Evolutionary conservation across 1,140 invertebrate species (phyloP).

Genomic region (Drosophila navojoa): DNA sequence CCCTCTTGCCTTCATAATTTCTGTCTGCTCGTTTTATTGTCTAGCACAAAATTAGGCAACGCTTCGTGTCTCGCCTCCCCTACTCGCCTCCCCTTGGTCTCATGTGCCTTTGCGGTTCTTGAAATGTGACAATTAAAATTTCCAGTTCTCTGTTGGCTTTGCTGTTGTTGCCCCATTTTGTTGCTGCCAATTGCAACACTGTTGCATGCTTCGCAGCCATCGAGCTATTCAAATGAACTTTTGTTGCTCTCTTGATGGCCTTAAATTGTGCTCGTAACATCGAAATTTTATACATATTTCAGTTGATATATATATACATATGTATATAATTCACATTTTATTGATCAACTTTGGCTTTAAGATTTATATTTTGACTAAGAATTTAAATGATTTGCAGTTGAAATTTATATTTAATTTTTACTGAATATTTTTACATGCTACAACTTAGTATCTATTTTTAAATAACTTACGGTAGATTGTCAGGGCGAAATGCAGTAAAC

Average conservation of each 20-base stretch:
- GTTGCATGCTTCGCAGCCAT: slow-evolving; percentile 4
- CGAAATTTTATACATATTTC: neutral
- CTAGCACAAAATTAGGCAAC: slow-evolving; percentile 46
- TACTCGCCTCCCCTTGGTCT: too few relatives aligned
- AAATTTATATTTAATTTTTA: too few relatives aligned
- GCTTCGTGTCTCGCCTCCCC: too few relatives aligned
- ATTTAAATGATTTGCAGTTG: too few relatives aligned
- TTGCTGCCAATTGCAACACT: slow-evolving; percentile 15
- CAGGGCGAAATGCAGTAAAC: too few relatives aligned
- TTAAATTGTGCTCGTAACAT: neutral
- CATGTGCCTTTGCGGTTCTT: slow-evolving; percentile 54
- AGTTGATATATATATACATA: neutral
- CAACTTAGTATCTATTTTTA: too few relatives aligned
- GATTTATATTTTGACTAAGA: too few relatives aligned
- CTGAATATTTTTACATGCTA: too few relatives aligned
- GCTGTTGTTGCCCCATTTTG: neutral
- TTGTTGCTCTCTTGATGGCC: neutral
- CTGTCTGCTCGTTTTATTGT: slow-evolving; percentile 31
- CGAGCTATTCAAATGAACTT: slow-evolving; percentile 27
- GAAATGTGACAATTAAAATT: slow-evolving; percentile 68
- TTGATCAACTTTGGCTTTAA: too few relatives aligned
- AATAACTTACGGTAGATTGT: too few relatives aligned
- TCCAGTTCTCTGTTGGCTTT: neutral
- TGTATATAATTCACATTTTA: neutral
- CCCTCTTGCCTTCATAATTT: slow-evolving; percentile 27